These are phyloP conservation scores for Bombus picipes DNA, from an alignment of 1,140 invertebrate species.

Conservation along the genomic window DNA sequence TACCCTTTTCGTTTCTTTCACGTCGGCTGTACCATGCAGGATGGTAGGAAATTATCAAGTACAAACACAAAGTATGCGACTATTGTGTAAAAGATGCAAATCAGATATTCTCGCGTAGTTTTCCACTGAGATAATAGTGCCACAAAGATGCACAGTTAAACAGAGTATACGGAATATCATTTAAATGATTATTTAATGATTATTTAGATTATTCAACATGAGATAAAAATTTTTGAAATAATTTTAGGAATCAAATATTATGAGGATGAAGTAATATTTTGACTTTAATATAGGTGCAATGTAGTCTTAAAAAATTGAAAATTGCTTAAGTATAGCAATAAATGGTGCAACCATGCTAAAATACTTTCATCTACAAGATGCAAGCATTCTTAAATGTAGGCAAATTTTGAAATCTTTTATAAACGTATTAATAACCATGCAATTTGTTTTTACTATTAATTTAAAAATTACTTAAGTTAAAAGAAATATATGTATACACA, in stretches of 20 bases:
- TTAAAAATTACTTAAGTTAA: constrained; percentile 12
- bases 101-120: constrained; percentile 44
- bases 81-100: constrained; percentile 59
- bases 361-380: constrained; percentile 44
- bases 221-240: neutral
- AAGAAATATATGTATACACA: constrained; percentile 14
- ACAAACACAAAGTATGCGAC: constrained; percentile 68
- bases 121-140: constrained; percentile 13
- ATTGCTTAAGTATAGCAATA: constrained; percentile 30
- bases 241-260: neutral
- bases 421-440: constrained; percentile 48
- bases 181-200: neutral
- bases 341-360: constrained; percentile 63
- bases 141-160: constrained; percentile 10
- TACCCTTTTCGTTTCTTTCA: constrained; percentile 81
- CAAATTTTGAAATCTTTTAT: constrained; percentile 35
- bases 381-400: constrained; percentile 52
- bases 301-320: neutral
- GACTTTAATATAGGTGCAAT: neutral
- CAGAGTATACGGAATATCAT: neutral
- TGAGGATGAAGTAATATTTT: neutral
- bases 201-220: neutral
- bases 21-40: constrained; percentile 81
- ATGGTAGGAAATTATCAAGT: constrained; percentile 72
- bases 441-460: constrained; percentile 11